phyloP scores from a whole-genome alignment of 2,113 vertebrate genomes.

The Corydoras maculifer region DNA sequence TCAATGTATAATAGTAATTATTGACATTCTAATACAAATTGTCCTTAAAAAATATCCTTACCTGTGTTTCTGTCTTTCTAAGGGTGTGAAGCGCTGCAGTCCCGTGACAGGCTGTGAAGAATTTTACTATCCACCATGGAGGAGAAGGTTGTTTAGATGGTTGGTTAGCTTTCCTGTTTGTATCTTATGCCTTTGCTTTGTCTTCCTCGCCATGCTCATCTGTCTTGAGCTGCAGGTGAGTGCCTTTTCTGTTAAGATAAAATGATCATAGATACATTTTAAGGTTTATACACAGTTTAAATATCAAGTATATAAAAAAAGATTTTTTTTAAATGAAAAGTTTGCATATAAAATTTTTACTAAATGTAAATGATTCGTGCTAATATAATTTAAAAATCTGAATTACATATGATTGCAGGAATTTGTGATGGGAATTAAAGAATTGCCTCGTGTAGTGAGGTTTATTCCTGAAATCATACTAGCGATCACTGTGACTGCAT shows the following conservation, averaged over 20 bases:
- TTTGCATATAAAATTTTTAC: no score
- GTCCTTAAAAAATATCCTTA: no score
- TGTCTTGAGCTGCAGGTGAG: conserved; percentile 95
- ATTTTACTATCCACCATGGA: conserved; percentile 91
- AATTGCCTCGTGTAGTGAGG: conserved; percentile 79
- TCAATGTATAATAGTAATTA: no score
- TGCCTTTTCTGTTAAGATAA: not conserved
- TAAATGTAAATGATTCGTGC: no score
- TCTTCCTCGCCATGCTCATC: conserved; percentile 93
- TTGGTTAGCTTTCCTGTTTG: conserved; percentile 90
- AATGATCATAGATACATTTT: no score
- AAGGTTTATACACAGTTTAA: no score
- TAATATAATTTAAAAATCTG: not conserved
- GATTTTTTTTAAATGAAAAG: no score
- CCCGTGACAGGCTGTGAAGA: conserved; percentile 87
- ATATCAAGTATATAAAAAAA: no score
- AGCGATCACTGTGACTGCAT: conserved; percentile 85
- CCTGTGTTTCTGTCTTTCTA: not conserved
- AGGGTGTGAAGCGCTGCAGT: conserved; percentile 87
- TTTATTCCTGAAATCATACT: conserved; percentile 92
- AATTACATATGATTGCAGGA: conserved; percentile 65
- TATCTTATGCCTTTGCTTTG: conserved; percentile 80
- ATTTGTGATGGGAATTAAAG: conserved; percentile 86
- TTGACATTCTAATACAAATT: no score
- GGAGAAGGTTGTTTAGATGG: conserved; percentile 85